These are phyloP conservation scores for Thalassoma bifasciatum DNA, from an alignment of 2,113 vertebrate genomes.

Conservation along the genomic window DNA sequence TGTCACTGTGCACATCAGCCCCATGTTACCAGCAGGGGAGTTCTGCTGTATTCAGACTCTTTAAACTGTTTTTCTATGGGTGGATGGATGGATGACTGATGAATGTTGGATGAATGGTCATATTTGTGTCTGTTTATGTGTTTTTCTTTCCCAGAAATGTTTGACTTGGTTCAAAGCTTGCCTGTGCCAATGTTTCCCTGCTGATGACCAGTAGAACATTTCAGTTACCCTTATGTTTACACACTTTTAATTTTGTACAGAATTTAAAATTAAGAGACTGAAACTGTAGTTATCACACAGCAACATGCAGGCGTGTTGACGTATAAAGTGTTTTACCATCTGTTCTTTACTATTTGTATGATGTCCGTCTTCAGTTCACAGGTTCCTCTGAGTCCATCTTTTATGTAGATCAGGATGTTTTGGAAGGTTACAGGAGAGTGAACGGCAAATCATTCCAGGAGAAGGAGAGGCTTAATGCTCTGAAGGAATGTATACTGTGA, in stretches of 20 bases:
- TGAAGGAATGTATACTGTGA: conserved; percentile 38
- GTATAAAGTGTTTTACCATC: conserved; percentile 39
- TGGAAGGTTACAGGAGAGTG: conserved; percentile 16
- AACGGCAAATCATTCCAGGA: conserved; percentile 48
- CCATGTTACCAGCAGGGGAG: conserved; percentile 10
- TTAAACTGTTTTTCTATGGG: conserved; percentile 17
- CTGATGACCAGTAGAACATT: conserved; percentile 64
- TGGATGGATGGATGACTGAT: neutral
- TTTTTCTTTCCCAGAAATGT: conserved; percentile 23
- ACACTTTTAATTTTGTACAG: conserved; percentile 76
- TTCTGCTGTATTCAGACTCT: conserved; percentile 34
- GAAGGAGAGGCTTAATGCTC: neutral
- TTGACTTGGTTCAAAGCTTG: conserved; percentile 59
- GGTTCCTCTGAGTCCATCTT: conserved; percentile 14
- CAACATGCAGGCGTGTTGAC: conserved; percentile 93
- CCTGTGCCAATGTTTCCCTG: conserved; percentile 83
- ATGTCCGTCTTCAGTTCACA: conserved; percentile 8
- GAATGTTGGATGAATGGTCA: neutral
- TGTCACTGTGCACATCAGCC: conserved; percentile 52
- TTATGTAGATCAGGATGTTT: conserved; percentile 16
- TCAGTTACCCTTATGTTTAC: conserved; percentile 67
- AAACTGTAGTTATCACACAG: conserved; percentile 71
- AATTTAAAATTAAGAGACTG: conserved; percentile 65
- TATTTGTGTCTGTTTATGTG: conserved; percentile 14
- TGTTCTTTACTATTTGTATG: conserved; percentile 33